Conservation (phyloP, 1,140 invertebrate genomes). For the Ectropis grisescens region DNA sequence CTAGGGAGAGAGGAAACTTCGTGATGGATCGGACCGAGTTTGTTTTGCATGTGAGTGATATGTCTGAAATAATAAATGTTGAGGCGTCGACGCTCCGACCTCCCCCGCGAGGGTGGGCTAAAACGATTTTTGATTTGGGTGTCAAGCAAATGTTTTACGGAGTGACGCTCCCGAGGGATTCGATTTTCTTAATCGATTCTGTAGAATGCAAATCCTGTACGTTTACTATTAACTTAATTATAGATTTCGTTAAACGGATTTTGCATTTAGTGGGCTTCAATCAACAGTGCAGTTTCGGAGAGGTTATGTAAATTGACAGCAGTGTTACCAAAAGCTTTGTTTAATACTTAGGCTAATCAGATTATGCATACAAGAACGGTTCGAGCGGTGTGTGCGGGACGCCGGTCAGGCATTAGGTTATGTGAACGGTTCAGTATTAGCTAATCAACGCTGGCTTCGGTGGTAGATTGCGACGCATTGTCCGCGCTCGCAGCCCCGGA, state of each 20-base stretch:
- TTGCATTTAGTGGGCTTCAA: conserved; percentile 13
- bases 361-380: conserved; percentile 67
- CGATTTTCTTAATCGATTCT: conserved; percentile 67
- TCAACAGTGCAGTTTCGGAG: conserved; percentile 10
- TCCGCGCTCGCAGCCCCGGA: conserved; percentile 57
- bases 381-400: conserved; percentile 34
- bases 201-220: conserved; percentile 31
- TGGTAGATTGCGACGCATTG: conserved; percentile 61
- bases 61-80: conserved; percentile 71
- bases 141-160: conserved; percentile 68
- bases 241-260: conserved; percentile 12
- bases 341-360: conserved; percentile 65
- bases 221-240: conserved; percentile 7
- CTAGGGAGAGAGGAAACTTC: conserved; percentile 49
- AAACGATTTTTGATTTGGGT: conserved; percentile 70
- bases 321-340: conserved; percentile 49
- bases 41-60: conserved; percentile 71
- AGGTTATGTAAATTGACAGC: conserved; percentile 35
- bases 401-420: conserved; percentile 52
- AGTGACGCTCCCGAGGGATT: conserved; percentile 54
- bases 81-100: conserved; percentile 63
- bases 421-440: conserved; percentile 59
- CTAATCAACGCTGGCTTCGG: conserved; percentile 63
- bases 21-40: conserved; percentile 69
- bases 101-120: conserved; percentile 53